Conservation (phyloP, 2,797 vertebrate species). For the Distichodus sexfasciatus region DNA sequence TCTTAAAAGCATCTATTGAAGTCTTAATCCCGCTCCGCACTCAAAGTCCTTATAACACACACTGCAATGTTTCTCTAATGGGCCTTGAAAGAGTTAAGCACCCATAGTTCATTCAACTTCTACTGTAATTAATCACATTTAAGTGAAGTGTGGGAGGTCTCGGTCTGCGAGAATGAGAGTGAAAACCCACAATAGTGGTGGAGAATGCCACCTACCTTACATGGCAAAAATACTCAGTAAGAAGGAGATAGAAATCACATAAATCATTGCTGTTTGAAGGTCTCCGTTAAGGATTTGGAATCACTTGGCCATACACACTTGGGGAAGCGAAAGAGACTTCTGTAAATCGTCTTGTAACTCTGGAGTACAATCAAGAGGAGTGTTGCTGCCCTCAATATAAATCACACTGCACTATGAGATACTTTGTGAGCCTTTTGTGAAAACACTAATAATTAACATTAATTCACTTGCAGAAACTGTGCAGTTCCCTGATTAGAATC, state of each 20-base stretch:
- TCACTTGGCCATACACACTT: conserved; percentile 33
- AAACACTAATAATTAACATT: conserved; percentile 65
- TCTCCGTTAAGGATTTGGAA: neutral
- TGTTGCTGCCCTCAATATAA: conserved; percentile 59
- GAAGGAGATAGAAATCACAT: neutral
- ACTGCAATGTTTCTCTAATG: conserved; percentile 54
- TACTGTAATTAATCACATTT: conserved; percentile 57
- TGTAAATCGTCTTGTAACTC: conserved; percentile 62
- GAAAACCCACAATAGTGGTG: neutral
- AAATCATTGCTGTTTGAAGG: neutral
- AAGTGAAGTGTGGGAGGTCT: conserved; percentile 45
- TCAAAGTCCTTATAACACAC: conserved; percentile 37
- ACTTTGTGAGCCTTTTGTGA: conserved; percentile 61
- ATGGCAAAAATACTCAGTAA: neutral
- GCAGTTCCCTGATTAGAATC: conserved; percentile 55
- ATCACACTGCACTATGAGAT: conserved; percentile 67
- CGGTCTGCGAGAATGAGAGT: neutral
- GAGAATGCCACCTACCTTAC: neutral
- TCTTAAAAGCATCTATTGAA: conserved; percentile 10
- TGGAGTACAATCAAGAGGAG: conserved; percentile 52
- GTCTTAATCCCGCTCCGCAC: conserved; percentile 43
- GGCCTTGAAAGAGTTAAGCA: conserved; percentile 40
- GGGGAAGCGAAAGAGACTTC: conserved; percentile 51
- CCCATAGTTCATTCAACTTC: conserved; percentile 38
- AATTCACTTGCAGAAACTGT: conserved; percentile 66